These are phyloP conservation scores for Microchrysa polita DNA, from an alignment of 2,888 invertebrate genomes.

Conservation along the genomic window DNA sequence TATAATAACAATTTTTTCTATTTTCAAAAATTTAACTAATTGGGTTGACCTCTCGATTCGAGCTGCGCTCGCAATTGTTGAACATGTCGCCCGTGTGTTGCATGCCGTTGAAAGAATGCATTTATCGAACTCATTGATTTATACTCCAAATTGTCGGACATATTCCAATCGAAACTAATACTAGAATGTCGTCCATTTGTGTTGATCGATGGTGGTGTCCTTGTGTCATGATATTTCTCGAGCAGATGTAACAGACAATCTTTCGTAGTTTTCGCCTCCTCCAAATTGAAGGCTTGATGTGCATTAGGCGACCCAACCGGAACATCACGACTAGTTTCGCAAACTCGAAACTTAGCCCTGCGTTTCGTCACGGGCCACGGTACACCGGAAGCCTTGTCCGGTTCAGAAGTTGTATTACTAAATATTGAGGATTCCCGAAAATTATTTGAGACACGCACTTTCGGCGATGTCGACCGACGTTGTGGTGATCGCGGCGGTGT, in stretches of 20 bases:
- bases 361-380: constrained; percentile 68
- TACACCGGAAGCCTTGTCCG: constrained; percentile 56
- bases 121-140: constrained; percentile 83
- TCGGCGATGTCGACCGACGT: neutral
- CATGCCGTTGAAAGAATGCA: constrained; percentile 78
- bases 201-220: neutral
- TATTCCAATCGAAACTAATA: constrained; percentile 79
- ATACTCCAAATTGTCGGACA: constrained; percentile 77
- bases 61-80: constrained; percentile 61
- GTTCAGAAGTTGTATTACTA: neutral
- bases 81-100: constrained; percentile 60
- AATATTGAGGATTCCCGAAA: constrained; percentile 4
- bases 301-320: constrained; percentile 72
- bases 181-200: constrained; percentile 73
- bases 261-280: constrained; percentile 74
- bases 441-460: constrained; percentile 12
- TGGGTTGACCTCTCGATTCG: constrained; percentile 53
- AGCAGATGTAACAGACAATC: constrained; percentile 78
- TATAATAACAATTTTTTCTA: neutral
- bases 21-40: constrained; percentile 26
- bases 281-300: constrained; percentile 66
- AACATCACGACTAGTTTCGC: constrained; percentile 76
- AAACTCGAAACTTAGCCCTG: constrained; percentile 72
- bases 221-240: constrained; percentile 74
- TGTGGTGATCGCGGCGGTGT: neutral